A percentile compares a stretch with the other conserved stretches of the same genome.
Conservation (phyloP, 2,113 vertebrate genomes). For the Trichomycterus rosablanca region DNA sequence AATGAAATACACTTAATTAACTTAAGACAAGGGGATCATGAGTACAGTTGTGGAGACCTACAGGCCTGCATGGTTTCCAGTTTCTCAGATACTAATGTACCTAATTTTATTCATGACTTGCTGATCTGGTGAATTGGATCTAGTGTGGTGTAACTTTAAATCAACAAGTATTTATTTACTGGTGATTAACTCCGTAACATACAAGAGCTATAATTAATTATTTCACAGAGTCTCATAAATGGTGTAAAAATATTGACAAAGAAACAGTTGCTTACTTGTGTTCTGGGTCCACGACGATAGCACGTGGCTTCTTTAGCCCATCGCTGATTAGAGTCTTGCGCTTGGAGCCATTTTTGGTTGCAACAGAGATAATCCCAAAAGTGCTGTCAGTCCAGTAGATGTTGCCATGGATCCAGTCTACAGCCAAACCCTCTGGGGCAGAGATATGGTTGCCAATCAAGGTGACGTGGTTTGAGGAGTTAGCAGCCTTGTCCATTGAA, state of each 20-base stretch:
- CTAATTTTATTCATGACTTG: too few relatives aligned
- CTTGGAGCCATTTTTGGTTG: slow-evolving; percentile 68
- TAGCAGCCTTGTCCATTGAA: slow-evolving; percentile 55
- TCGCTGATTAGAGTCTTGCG: slow-evolving; percentile 72
- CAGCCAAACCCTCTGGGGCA: slow-evolving; percentile 74
- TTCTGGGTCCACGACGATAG: slow-evolving; percentile 77
- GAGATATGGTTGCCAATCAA: slow-evolving; percentile 66
- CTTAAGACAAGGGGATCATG: too few relatives aligned
- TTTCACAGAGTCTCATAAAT: too few relatives aligned
- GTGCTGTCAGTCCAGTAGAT: slow-evolving; percentile 84
- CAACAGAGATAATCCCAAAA: slow-evolving; percentile 73
- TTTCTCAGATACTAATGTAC: too few relatives aligned
- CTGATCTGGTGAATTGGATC: too few relatives aligned
- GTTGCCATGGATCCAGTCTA: slow-evolving; percentile 86
- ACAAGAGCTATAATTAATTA: too few relatives aligned
- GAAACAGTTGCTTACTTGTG: slow-evolving; percentile 70
- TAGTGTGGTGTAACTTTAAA: too few relatives aligned
- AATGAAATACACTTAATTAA: background rate
- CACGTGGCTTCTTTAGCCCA: slow-evolving; percentile 68
- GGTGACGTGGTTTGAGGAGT: slow-evolving; percentile 57
- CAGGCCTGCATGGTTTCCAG: too few relatives aligned
- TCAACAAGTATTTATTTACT: too few relatives aligned
- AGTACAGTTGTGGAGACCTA: too few relatives aligned
- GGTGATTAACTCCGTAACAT: too few relatives aligned
- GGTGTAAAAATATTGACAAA: too few relatives aligned